These are phyloP conservation scores for Drosophila anomalata DNA, from an alignment of 2,888 invertebrate genomes.

Conservation along the genomic window DNA sequence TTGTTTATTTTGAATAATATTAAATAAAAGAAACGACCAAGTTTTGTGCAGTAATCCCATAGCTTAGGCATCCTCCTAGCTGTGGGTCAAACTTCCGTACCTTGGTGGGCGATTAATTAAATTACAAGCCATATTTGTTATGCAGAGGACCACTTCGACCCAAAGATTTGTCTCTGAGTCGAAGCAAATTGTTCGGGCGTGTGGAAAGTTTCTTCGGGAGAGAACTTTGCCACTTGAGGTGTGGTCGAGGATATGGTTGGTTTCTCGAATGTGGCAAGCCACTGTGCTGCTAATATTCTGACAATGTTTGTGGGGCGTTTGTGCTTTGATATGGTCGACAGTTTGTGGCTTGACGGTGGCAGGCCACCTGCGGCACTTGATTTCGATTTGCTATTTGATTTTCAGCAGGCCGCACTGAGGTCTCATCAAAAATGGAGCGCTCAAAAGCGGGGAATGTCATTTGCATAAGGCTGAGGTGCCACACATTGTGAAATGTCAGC, in stretches of 20 bases:
- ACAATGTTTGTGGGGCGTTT: slow-evolving; percentile 33
- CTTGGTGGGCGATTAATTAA: slow-evolving; percentile 69
- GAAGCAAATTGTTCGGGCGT: slow-evolving; percentile 40
- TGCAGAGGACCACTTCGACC: slow-evolving; percentile 32
- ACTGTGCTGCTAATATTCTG: slow-evolving; percentile 26
- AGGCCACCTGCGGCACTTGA: slow-evolving; percentile 26
- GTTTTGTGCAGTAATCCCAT: slow-evolving; percentile 11
- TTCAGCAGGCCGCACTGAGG: slow-evolving; percentile 5
- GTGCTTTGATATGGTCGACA: slow-evolving; percentile 33
- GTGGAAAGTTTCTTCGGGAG: slow-evolving; percentile 22
- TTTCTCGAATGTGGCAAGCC: slow-evolving; percentile 4
- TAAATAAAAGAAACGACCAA: neutral
- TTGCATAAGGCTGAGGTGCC: slow-evolving; percentile 31
- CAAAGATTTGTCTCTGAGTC: slow-evolving; percentile 29
- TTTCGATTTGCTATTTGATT: slow-evolving; percentile 35
- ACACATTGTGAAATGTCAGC: slow-evolving; percentile 30
- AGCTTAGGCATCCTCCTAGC: slow-evolving; percentile 11
- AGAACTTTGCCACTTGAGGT: slow-evolving; percentile 28
- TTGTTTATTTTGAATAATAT: neutral
- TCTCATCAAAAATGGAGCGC: neutral
- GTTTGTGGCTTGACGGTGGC: slow-evolving; percentile 26
- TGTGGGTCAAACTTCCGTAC: slow-evolving; percentile 42
- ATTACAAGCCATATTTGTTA: slow-evolving; percentile 62
- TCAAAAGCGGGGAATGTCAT: slow-evolving; percentile 31
- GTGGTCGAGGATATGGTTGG: slow-evolving; percentile 5